Conservation (phyloP, 2,888 invertebrate genomes). For the Dascillus cervinus region DNA sequence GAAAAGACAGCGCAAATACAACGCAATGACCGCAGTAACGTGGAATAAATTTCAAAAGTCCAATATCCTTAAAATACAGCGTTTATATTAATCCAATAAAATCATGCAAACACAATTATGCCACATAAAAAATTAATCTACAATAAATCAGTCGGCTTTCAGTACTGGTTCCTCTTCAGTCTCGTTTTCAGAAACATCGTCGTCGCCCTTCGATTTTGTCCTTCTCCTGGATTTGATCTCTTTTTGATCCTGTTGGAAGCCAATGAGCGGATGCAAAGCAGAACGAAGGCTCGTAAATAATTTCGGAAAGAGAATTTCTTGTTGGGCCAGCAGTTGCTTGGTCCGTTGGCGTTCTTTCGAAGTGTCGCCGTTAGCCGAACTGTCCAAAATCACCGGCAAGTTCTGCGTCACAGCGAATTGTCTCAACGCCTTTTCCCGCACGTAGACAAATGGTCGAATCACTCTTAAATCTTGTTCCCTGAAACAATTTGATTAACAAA, state of each 20-base stretch:
- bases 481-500: conserved; percentile 22
- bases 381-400: conserved; percentile 55
- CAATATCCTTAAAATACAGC: too few species aligned
- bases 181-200: conserved; percentile 52
- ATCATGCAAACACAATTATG: too few species aligned
- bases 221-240: conserved; percentile 51
- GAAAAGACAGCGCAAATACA: too few species aligned
- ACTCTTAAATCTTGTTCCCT: conserved; percentile 76
- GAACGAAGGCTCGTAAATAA: conserved; percentile 66
- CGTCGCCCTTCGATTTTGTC: conserved; percentile 51
- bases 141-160: conserved; percentile 34
- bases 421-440: conserved; percentile 66
- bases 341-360: conserved; percentile 48
- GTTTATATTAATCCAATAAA: too few species aligned
- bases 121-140: conserved; percentile 1
- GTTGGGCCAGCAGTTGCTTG: conserved; percentile 62
- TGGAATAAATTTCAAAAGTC: too few species aligned
- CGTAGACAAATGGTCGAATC: conserved; percentile 81
- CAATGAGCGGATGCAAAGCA: conserved; percentile 51
- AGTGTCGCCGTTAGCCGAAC: conserved; percentile 27
- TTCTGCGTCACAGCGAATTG: conserved; percentile 67
- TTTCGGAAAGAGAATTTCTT: conserved; percentile 69
- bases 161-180: conserved; percentile 61
- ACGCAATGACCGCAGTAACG: too few species aligned
- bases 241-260: conserved; percentile 45